These are phyloP conservation scores for Taphrorychus bicolor DNA, from an alignment of 2,888 invertebrate species.

Conservation along the genomic window DNA sequence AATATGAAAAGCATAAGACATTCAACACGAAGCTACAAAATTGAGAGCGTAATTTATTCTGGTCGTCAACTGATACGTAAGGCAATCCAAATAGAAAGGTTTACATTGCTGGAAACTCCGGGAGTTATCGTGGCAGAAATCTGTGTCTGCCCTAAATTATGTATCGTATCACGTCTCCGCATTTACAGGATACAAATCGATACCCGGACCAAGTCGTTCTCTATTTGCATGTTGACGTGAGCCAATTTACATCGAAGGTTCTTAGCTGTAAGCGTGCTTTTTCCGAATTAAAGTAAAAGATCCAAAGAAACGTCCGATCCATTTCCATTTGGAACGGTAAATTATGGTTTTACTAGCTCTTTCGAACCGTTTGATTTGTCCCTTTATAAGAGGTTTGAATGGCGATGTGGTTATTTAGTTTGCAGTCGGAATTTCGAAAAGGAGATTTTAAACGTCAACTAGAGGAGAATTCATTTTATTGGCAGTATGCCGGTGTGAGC, in stretches of 20 bases:
- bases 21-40: too few species aligned
- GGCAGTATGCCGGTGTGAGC: too few species aligned
- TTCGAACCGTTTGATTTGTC: background rate
- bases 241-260: constrained; percentile 13
- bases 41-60: constrained; percentile 20
- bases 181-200: constrained; percentile 33
- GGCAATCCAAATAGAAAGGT: constrained; percentile 17
- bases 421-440: background rate
- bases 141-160: constrained; percentile 29
- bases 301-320: constrained; percentile 3
- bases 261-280: constrained; percentile 12
- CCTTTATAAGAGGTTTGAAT: background rate
- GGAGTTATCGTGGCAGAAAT: constrained; percentile 24
- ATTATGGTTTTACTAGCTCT: background rate
- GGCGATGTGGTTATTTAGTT: background rate
- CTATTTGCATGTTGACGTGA: constrained; percentile 30
- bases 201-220: constrained; percentile 24
- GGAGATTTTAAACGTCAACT: background rate
- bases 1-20: too few species aligned
- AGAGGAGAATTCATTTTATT: background rate
- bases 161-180: constrained; percentile 30
- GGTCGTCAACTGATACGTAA: constrained; percentile 4
- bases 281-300: constrained; percentile 1
- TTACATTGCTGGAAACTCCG: constrained; percentile 11
- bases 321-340: background rate